phyloP scores from a whole-genome alignment of 2,113 vertebrate species.

The Lamprotornis superbus region DNA sequence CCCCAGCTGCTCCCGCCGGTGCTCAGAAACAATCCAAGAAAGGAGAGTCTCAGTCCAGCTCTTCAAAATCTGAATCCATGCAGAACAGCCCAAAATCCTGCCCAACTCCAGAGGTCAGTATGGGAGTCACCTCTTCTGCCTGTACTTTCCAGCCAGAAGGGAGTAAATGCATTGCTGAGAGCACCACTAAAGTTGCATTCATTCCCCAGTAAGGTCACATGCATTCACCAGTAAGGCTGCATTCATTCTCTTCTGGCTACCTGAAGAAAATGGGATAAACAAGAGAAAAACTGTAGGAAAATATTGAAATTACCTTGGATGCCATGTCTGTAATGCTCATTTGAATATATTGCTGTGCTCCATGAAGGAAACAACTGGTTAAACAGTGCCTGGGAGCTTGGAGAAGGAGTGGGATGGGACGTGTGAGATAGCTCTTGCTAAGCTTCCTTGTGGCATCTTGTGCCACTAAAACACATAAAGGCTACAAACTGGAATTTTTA shows the following conservation, averaged over 20 bases:
- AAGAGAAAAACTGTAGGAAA: neutral
- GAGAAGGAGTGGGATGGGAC: neutral
- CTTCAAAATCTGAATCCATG: constrained; percentile 81
- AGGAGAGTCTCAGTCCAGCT: constrained; percentile 69
- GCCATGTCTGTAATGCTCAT: neutral
- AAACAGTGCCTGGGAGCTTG: neutral
- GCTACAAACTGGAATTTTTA: neutral
- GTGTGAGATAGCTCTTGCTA: neutral
- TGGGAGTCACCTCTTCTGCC: neutral
- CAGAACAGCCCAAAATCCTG: constrained; percentile 91
- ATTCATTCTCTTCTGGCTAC: neutral
- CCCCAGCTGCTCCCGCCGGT: neutral
- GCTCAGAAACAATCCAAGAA: constrained; percentile 66
- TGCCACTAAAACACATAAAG: neutral
- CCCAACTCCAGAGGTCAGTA: constrained; percentile 90
- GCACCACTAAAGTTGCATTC: neutral
- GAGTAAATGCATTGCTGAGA: neutral
- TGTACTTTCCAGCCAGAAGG: neutral
- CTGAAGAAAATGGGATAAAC: neutral
- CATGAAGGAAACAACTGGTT: neutral
- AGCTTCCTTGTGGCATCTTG: neutral
- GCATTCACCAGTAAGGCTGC: neutral
- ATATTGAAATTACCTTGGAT: neutral
- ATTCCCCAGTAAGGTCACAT: neutral
- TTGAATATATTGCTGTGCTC: neutral